phyloP scores from a whole-genome alignment of 1,140 invertebrate genomes.

The Ptiloglossa arizonensis region DNA sequence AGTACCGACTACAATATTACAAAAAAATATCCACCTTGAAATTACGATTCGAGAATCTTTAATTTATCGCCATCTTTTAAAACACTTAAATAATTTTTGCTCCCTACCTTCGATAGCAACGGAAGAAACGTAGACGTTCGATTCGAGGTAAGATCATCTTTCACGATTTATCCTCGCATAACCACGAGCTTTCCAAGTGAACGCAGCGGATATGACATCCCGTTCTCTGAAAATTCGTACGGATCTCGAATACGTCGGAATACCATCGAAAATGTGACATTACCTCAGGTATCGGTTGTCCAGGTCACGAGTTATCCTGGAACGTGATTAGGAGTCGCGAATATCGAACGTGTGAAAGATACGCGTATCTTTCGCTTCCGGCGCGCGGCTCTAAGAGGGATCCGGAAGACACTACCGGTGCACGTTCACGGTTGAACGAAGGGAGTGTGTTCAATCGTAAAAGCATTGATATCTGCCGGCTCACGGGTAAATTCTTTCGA shows the following conservation, averaged over 20 bases:
- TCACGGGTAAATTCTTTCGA: neutral
- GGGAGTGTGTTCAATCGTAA: constrained; percentile 31
- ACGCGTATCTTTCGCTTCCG: constrained; percentile 1
- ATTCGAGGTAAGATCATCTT: too few relatives aligned
- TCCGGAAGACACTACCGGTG: neutral
- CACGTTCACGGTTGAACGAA: neutral
- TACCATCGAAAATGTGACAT: neutral
- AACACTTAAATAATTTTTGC: too few relatives aligned
- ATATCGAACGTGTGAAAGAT: constrained; percentile 11
- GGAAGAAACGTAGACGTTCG: too few relatives aligned
- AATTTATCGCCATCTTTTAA: too few relatives aligned
- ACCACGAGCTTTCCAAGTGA: too few relatives aligned
- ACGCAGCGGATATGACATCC: neutral
- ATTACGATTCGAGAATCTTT: too few relatives aligned
- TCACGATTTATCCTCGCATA: too few relatives aligned
- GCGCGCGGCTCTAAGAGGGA: neutral
- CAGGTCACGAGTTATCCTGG: neutral
- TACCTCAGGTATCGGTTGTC: constrained; percentile 35
- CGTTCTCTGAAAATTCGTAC: neutral
- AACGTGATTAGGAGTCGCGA: neutral
- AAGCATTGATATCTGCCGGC: constrained; percentile 5
- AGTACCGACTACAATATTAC: too few relatives aligned
- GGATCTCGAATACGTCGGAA: too few relatives aligned
- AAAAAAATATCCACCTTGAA: too few relatives aligned
- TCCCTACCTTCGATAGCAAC: too few relatives aligned